Conservation (phyloP, 2,888 invertebrate genomes). For the Rhogogaster chlorosoma region DNA sequence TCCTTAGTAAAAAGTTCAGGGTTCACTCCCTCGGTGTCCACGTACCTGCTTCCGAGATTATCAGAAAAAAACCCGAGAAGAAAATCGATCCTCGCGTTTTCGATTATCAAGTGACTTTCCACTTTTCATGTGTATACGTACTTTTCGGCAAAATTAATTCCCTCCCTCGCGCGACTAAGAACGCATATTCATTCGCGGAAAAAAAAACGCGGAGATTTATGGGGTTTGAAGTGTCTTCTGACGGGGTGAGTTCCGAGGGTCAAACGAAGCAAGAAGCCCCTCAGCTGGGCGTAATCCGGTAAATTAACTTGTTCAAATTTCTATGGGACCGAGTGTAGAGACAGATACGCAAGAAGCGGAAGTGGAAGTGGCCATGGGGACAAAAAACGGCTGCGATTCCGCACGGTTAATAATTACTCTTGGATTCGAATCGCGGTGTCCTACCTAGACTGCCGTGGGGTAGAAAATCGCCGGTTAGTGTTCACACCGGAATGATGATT, state of each 20-base stretch:
- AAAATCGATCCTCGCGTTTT: neutral
- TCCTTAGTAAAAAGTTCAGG: neutral
- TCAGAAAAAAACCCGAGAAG: neutral
- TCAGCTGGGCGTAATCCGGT: constrained; percentile 35
- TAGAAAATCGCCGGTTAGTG: neutral
- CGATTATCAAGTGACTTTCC: neutral
- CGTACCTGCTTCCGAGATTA: neutral
- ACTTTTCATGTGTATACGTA: neutral
- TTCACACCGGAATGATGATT: neutral
- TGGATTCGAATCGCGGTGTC: neutral
- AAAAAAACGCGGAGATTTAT: neutral
- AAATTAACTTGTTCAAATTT: constrained; percentile 46
- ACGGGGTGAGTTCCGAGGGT: neutral
- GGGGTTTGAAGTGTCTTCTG: neutral
- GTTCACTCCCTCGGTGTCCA: neutral
- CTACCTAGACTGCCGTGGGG: neutral
- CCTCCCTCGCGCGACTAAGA: neutral
- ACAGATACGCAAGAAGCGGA: neutral
- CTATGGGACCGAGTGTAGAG: neutral
- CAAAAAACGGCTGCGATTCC: neutral
- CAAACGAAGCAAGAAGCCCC: constrained; percentile 24
- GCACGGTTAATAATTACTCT: neutral
- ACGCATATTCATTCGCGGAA: neutral
- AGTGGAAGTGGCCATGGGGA: neutral
- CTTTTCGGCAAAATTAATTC: neutral